Evolutionary conservation across 2,888 invertebrate species (phyloP).

Genomic region (Oegoconia quadripuncta): DNA sequence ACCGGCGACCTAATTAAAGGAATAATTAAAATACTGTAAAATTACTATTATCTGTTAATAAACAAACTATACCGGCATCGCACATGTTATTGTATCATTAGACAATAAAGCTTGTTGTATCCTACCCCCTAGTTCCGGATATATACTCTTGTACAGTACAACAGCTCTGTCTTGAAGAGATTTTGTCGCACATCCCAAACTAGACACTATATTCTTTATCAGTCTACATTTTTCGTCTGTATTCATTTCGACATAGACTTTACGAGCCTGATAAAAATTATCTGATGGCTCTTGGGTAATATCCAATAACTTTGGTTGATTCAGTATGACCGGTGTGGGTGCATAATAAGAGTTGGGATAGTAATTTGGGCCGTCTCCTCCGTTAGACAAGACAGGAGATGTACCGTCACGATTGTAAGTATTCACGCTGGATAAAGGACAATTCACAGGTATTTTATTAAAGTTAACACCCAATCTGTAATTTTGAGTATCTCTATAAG

Average conservation of each 20-base stretch:
- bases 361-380: constrained; percentile 93
- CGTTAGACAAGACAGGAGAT: constrained; percentile 86
- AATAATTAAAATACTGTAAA: too few relatives aligned
- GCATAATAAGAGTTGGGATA: constrained; percentile 96
- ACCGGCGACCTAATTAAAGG: too few relatives aligned
- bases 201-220: constrained; percentile 84
- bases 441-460: constrained; percentile 94
- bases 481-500: constrained; percentile 92
- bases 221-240: constrained; percentile 84
- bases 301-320: constrained; percentile 72
- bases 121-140: constrained; percentile 3
- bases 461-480: constrained; percentile 93
- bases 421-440: constrained; percentile 84
- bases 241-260: constrained; percentile 58
- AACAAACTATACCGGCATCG: too few relatives aligned
- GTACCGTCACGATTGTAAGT: constrained; percentile 94
- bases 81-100: not conserved
- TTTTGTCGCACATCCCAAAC: not conserved
- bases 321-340: constrained; percentile 82
- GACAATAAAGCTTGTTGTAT: not conserved
- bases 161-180: constrained; percentile 70
- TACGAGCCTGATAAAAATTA: constrained; percentile 2
- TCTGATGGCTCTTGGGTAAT: constrained; percentile 71
- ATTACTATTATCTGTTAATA: too few relatives aligned
- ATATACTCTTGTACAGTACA: constrained; percentile 80